These are phyloP conservation scores for Panthera uncia DNA, from an alignment of 2,113 vertebrate species.

Conservation along the genomic window DNA sequence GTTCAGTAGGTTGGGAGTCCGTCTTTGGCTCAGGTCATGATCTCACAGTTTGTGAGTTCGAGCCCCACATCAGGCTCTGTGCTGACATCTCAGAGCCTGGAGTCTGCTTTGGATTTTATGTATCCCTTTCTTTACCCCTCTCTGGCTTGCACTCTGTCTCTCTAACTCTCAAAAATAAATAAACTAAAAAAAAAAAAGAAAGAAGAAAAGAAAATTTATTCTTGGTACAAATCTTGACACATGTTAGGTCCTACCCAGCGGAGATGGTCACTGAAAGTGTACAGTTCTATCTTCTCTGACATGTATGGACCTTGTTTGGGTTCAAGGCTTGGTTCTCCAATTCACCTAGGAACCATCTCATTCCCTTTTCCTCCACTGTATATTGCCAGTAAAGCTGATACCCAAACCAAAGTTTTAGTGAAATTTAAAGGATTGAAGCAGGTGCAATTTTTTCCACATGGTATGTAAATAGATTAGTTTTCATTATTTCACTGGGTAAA, in stretches of 20 bases:
- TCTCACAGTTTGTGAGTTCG: no score
- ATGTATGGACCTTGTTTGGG: neutral
- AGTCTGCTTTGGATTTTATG: no score
- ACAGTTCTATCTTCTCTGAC: neutral
- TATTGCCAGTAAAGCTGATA: neutral
- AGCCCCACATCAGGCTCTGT: no score
- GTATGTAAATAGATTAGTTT: neutral
- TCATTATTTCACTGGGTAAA: neutral
- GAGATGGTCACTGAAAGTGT: neutral
- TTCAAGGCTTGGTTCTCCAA: neutral
- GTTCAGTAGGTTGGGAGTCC: no score
- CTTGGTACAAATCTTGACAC: neutral
- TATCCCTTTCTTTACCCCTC: no score
- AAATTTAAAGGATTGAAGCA: neutral
- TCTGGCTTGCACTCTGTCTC: no score
- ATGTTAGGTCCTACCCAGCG: no score
- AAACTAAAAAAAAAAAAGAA: no score
- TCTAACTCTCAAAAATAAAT: no score
- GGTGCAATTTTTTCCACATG: neutral
- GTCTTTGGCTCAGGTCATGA: no score
- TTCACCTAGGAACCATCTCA: neutral
- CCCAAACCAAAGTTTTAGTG: neutral
- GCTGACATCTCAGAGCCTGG: no score
- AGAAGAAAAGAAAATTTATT: neutral
- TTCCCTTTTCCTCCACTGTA: neutral